Evolutionary conservation across 2,888 invertebrate species (phyloP).

Genomic region (Caenorhabditis virilis): DNA sequence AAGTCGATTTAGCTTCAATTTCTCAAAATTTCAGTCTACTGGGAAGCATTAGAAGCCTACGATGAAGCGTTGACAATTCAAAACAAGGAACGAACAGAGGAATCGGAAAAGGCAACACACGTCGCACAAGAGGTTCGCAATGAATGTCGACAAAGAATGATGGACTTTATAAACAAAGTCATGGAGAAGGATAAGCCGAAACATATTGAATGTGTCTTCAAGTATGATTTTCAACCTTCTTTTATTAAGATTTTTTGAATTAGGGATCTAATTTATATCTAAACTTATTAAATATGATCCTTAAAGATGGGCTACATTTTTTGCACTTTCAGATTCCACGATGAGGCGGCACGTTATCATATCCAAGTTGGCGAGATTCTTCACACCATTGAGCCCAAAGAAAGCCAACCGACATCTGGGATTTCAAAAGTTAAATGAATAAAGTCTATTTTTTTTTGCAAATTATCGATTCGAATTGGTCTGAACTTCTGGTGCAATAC

Average conservation of each 20-base stretch:
- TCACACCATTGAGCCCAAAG: neutral
- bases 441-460: neutral
- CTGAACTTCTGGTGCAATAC: too few species aligned
- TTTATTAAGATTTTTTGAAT: neutral
- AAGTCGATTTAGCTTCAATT: too few species aligned
- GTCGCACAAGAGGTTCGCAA: conserved; percentile 14
- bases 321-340: conserved; percentile 9
- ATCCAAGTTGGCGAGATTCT: conserved; percentile 2
- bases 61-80: conserved; percentile 19
- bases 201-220: conserved; percentile 19
- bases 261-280: too few species aligned
- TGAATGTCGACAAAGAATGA: conserved; percentile 16
- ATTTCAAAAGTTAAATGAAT: neutral
- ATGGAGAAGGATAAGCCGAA: conserved; percentile 11
- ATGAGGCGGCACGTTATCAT: conserved; percentile 3
- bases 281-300: too few species aligned
- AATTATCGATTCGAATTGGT: too few species aligned
- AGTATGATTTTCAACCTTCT: neutral
- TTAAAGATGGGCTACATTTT: too few species aligned
- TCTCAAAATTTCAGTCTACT: conserved; percentile 8
- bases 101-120: conserved; percentile 11
- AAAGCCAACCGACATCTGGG: neutral
- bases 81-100: conserved; percentile 21
- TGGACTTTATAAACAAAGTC: conserved; percentile 16
- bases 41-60: conserved; percentile 16